A percentile compares a stretch with the other conserved stretches of the same genome.
Evolutionary conservation across 2,113 vertebrate species (phyloP).

Genomic region (Cacatua alba): DNA sequence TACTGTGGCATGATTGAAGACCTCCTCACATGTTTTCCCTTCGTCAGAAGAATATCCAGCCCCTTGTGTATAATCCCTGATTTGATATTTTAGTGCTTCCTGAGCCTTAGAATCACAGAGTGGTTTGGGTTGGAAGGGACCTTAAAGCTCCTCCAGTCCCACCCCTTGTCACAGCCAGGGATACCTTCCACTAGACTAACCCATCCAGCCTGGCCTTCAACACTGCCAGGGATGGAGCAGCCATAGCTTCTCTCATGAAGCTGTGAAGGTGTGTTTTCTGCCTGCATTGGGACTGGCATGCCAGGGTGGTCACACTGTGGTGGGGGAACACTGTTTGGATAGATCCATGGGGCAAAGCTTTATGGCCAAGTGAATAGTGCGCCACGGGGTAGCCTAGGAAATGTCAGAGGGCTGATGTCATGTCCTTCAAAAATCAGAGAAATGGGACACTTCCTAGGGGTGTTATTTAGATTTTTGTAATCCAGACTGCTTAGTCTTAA

Average conservation of each 20-base stretch:
- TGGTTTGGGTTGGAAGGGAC: neutral
- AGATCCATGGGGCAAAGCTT: neutral
- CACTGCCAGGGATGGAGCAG: neutral
- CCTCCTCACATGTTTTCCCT: neutral
- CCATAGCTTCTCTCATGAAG: neutral
- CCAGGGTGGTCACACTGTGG: rapidly evolving
- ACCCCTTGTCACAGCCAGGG: neutral
- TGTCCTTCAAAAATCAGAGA: neutral
- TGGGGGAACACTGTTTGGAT: neutral
- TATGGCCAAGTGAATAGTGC: neutral
- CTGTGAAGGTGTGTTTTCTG: neutral
- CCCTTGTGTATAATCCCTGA: neutral
- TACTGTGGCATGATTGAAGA: neutral
- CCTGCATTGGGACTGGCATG: neutral
- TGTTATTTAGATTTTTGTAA: neutral
- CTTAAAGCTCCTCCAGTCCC: neutral
- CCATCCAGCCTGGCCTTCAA: neutral
- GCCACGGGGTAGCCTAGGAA: neutral
- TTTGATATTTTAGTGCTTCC: neutral
- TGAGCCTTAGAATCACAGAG: neutral
- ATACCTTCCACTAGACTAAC: neutral
- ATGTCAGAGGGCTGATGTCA: neutral
- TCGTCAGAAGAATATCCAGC: neutral
- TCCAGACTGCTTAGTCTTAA: neutral
- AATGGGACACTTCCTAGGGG: neutral